Percentiles rank a stretch among this genome's conserved stretches.
Conservation (phyloP, 1,140 invertebrate genomes). For the Cyrtorhinus lividipennis region DNA sequence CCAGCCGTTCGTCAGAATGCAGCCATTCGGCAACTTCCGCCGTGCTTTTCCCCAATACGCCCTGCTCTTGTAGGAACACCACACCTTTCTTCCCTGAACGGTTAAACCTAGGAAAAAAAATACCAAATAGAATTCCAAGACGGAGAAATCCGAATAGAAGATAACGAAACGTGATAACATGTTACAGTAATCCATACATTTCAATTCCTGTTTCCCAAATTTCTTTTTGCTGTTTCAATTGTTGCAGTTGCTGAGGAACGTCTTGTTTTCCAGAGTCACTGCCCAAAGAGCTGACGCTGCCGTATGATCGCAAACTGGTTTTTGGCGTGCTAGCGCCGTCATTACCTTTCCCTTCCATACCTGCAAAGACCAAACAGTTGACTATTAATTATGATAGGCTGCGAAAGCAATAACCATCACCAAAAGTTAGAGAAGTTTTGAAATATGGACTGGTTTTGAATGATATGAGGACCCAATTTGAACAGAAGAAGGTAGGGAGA, state of each 20-base stretch:
- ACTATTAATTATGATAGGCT: too few species aligned
- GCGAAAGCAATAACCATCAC: too few species aligned
- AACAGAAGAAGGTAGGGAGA: too few species aligned
- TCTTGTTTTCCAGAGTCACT: conserved; percentile 59
- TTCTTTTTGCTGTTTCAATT: conserved; percentile 95
- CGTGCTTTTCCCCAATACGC: conserved; percentile 60
- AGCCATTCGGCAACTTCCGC: conserved; percentile 91
- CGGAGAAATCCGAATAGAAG: too few species aligned
- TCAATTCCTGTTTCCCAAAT: conserved; percentile 68
- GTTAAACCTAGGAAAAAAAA: conserved; percentile 51
- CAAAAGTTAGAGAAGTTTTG: too few species aligned
- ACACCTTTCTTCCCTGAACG: conserved; percentile 90
- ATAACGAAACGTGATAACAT: too few species aligned
- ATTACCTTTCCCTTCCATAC: conserved; percentile 25
- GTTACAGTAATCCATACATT: too few species aligned
- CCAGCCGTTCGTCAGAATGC: conserved; percentile 82
- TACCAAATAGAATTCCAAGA: too few species aligned
- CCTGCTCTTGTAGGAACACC: conserved; percentile 84
- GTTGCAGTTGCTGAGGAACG: conserved; percentile 88
- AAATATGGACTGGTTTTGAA: too few species aligned
- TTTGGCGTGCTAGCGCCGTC: conserved; percentile 22
- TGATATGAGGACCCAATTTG: too few species aligned
- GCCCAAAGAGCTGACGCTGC: conserved; percentile 51
- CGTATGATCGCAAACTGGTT: conserved; percentile 24
- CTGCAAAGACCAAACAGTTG: too few species aligned